Conservation (phyloP, 2,888 invertebrate species). For the Volucella inflata region DNA sequence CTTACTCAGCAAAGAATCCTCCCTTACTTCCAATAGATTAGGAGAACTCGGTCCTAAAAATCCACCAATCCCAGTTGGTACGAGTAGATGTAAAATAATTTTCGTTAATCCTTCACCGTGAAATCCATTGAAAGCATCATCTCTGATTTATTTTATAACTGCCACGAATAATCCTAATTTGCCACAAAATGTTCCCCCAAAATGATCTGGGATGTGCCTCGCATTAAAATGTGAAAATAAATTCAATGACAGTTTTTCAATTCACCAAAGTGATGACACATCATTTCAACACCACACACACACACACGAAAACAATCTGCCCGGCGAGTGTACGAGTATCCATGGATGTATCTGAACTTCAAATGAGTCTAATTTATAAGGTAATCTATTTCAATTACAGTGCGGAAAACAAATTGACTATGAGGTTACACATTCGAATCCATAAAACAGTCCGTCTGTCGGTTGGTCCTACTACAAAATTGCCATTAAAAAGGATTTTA, state of each 20-base stretch:
- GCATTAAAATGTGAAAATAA: slow-evolving; percentile 39
- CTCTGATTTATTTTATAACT: too few relatives aligned
- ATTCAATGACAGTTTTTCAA: slow-evolving; percentile 34
- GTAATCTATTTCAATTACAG: slow-evolving; percentile 69
- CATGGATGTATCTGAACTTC: slow-evolving; percentile 11
- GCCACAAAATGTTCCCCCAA: not conserved
- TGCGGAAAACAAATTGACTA: slow-evolving; percentile 52
- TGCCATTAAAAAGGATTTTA: slow-evolving; percentile 60
- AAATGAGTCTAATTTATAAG: slow-evolving; percentile 41
- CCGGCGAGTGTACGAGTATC: not conserved
- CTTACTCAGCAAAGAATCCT: too few relatives aligned
- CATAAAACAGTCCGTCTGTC: not conserved
- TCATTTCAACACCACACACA: slow-evolving; percentile 13
- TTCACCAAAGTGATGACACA: slow-evolving; percentile 39
- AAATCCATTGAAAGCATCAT: too few relatives aligned
- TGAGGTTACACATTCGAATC: slow-evolving; percentile 49
- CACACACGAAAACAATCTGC: not conserved
- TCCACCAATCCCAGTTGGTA: too few relatives aligned
- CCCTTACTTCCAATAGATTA: too few relatives aligned
- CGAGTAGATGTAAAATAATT: too few relatives aligned
- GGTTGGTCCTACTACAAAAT: not conserved
- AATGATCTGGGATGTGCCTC: not conserved
- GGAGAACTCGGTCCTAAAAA: too few relatives aligned
- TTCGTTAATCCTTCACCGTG: too few relatives aligned
- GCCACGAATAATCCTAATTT: not conserved